Evolutionary conservation across 2,888 invertebrate species (phyloP).

Genomic region (Patella caerulea): DNA sequence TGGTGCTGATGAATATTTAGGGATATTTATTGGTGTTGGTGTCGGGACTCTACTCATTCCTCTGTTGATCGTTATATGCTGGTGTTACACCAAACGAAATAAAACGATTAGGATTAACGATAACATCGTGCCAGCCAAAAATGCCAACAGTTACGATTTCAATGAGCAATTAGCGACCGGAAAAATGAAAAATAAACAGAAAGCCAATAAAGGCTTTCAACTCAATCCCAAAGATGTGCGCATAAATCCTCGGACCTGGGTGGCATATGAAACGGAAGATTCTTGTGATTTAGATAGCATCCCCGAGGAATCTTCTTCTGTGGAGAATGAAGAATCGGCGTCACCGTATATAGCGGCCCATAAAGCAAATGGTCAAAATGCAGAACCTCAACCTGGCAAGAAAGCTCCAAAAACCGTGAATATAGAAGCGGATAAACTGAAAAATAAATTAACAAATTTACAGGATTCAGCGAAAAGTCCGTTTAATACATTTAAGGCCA

Average conservation of each 20-base stretch:
- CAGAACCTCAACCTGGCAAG: background rate
- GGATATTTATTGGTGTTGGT: background rate
- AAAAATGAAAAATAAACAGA: background rate
- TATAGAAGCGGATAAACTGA: background rate
- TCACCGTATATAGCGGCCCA: background rate
- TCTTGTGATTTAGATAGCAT: background rate
- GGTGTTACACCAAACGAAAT: background rate
- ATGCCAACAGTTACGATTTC: background rate
- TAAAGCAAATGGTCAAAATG: background rate
- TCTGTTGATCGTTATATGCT: background rate
- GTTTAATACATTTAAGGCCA: slow-evolving; percentile 24
- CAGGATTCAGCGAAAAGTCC: slow-evolving; percentile 9
- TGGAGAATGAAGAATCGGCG: background rate
- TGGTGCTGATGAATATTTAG: background rate
- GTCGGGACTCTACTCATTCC: background rate
- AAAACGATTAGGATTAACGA: background rate
- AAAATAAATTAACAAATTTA: background rate
- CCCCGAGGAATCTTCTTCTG: background rate
- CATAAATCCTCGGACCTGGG: background rate
- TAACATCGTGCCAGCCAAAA: background rate
- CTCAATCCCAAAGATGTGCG: background rate
- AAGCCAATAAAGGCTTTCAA: background rate
- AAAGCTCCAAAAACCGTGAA: background rate
- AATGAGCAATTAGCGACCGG: background rate
- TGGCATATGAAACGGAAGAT: background rate